phyloP scores from a whole-genome alignment of 2,797 vertebrate species.

The Natrix natrix region DNA sequence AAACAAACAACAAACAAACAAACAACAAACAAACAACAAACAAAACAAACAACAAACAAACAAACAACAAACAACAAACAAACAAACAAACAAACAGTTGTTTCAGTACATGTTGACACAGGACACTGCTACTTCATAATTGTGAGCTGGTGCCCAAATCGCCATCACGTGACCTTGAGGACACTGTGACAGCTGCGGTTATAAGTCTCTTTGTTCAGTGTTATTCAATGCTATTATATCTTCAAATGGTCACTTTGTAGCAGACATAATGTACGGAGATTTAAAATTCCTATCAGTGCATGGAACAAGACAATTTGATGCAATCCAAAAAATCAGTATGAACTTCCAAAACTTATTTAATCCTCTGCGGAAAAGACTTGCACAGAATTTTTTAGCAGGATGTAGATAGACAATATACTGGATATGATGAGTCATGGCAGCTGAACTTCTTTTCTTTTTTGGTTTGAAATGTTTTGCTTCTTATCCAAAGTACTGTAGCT shows the following conservation, averaged over 20 bases:
- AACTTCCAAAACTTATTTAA: neutral
- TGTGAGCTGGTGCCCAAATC: neutral
- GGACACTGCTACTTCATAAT: neutral
- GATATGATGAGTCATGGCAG: neutral
- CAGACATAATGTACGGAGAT: neutral
- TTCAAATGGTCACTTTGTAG: neutral
- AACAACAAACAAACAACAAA: too few species aligned
- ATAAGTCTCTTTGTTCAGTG: neutral
- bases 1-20: too few species aligned
- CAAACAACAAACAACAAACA: too few species aligned
- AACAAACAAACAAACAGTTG: too few species aligned
- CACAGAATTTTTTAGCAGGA: neutral
- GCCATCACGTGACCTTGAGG: neutral
- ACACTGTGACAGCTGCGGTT: neutral
- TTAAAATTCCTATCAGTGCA: neutral
- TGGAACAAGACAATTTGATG: neutral
- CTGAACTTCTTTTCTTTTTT: neutral
- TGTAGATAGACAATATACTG: neutral
- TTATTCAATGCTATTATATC: neutral
- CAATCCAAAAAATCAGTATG: neutral
- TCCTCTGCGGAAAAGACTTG: neutral
- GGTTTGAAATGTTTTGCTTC: neutral
- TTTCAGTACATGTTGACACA: too few species aligned
- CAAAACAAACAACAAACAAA: too few species aligned
- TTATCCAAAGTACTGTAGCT: neutral